Base-by-base conservation (phyloP, 2,888 invertebrate species). In the Lasioglossum lativentre region DNA sequence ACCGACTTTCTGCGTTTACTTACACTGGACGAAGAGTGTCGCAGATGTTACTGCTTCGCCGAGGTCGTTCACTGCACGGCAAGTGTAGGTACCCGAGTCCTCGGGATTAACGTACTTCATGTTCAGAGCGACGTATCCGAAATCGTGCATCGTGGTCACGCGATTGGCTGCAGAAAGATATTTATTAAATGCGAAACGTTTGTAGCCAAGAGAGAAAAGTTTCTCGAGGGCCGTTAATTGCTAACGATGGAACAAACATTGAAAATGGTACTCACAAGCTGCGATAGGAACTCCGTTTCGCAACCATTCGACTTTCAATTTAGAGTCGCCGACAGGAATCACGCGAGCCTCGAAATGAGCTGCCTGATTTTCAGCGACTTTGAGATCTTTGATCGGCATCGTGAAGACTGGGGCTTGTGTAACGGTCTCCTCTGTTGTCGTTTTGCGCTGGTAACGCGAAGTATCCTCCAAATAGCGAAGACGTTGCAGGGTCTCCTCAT, bases 21-120 rank as follows among this genome's bases (percentile, higher is more conserved):
- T 96, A 97, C 97, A 97, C 96, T 98, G 98, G 4, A 98, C 98
- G 92, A 97, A 97, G 23, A 99, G 96, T 3, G 98, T 98, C 14
- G 99, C 98, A 12, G 99, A 98, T 66, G 99, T 99, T 1, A 98
- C 98, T 30, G 99, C 99, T 96, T 99, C 98, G 81, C 99, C 99
- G 80, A 99, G 96, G 91, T 99, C 98, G 93, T 99, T 99, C 16
- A 97, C 96, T 63, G 99, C 99, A 82, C 98, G 97, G 94, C 99
- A 99, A 3, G 99, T 99, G 95, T 99, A 99, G 63, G 99, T 98
- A 72, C 99, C 99, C 2, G 99, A 98, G 95, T 99, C 99, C 95
- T 99, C 99, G 38, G 99, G 98, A 94, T 98, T 98, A 0, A 98
- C 98, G 92, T 98, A 98, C 94, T 98, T 98, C 98, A 98, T 98